These are phyloP conservation scores for Bombus polaris DNA, from an alignment of 1,140 invertebrate genomes.

Conservation along the genomic window DNA sequence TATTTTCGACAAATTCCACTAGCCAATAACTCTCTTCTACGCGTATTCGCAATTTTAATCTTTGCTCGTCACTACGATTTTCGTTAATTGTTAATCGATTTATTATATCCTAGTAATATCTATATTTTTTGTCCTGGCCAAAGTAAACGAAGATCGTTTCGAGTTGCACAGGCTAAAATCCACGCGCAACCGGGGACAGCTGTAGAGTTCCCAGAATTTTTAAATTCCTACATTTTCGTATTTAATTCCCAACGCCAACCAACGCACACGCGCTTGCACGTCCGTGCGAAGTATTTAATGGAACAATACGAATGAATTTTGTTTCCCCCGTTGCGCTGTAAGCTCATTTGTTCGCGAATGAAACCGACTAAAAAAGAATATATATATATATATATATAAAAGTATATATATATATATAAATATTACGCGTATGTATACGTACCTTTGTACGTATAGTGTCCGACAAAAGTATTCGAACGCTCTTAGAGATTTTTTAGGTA, in stretches of 20 bases:
- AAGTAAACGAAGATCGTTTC: slow-evolving; percentile 15
- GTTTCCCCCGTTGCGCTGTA: background rate
- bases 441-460: no score
- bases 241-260: background rate
- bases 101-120: no score
- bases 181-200: background rate
- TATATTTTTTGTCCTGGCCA: background rate
- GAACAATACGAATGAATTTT: background rate
- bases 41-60: no score
- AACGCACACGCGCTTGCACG: background rate
- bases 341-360: background rate
- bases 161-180: background rate
- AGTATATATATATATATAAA: no score
- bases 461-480: no score
- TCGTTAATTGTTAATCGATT: fast-evolving
- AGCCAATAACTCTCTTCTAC: no score
- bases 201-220: background rate
- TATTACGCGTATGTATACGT: no score
- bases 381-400: background rate
- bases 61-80: no score
- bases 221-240: background rate
- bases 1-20: background rate
- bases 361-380: background rate
- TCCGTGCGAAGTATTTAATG: background rate
- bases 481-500: no score